Base-by-base conservation (phyloP, 2,888 invertebrate genomes). In the Altica lythri region DNA sequence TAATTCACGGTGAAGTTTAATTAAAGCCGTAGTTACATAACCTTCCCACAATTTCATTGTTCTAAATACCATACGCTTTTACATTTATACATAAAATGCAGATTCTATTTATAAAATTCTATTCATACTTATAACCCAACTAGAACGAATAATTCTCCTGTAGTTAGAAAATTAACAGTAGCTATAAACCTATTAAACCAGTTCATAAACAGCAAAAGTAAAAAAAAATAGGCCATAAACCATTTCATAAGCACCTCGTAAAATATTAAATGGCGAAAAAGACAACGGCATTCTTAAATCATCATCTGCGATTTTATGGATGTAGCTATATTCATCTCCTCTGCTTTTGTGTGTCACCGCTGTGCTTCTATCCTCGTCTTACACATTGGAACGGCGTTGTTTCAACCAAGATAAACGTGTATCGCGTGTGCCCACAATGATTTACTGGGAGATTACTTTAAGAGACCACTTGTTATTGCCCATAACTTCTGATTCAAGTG, bases 401-500 rank as follows among this genome's bases (percentile, higher is more conserved):
- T n/a, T 56, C 57, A 54, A 70, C 63, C 52, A 68, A 72, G 70
- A 73, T 65, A 63, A 70, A 70, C 67, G 62, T 66, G 63, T 65
- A 55, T 66, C 66, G 72, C 72, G 71, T 74, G 72, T 71, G 72
- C 70, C 64, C 70, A 61, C 70, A 70, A 74, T 75, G 75, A 76
- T 76, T 76, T 76, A 76, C 71, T 71, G 70, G 68, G 68, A 74
- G 75, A 76, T 76, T 76, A 76, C 75, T 74, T 73, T 75, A 74
- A 75, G 75, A 76, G 75, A 73, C 75, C 75, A 76, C 76, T 75
- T 75, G 75, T 76, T 76, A 76, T 75, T 75, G 74, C 72, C 74
- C 74, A 75, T 75, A 75, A 76, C 75, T 76, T 73, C 72, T 75
- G 75, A 75, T 75, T 73, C 71, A 72, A 73, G 73, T 72, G 70